Base-by-base conservation (phyloP, 1,140 invertebrate species). In the Drosophila ironensis region DNA sequence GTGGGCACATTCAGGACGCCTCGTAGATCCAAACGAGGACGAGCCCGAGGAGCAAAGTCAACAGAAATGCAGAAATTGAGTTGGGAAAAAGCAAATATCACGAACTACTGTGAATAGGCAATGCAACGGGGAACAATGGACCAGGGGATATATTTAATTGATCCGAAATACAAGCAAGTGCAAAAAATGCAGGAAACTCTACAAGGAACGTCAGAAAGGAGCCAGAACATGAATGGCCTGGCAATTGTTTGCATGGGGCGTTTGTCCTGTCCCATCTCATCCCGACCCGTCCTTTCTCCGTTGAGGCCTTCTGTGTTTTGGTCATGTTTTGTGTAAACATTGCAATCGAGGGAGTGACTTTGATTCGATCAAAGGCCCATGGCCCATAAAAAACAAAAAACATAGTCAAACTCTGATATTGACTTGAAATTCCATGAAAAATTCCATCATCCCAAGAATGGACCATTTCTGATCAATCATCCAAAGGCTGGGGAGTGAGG, bases 151-250 rank as follows among this genome's bases (percentile, higher is more conserved):
- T 48, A 71, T 86, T 84, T 84, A 84, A 84, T 84, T 86, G 78
- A 84, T 82, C 78, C 57, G 76, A 86, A 86, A 86, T 86, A 84
- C 78, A 84, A 84, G 86, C 78, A 84, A 84, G 78, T 84, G 78
- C 78, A 77, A 84, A 82, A 81, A 67, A 51, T 27, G 30, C 11
- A 33, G 2, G 11, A 6, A 14, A 33, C 14, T 12, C 14, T 33
- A 5, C 14, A 33, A 33, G 14, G 30, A 12, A 33, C 14, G n/a
- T n/a, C 16, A 51, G n/a, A n/a, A n/a, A n/a, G n/a, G n/a, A n/a
- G n/a, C n/a, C 7, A 4, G 14, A 16, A 28, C 50, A 38, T 47
- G 42, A 56, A 53, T 53, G 22, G 27, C n/a, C n/a, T 30, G 28
- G 41, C 41, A 20, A 63, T 50, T 61, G 54, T 69, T 69, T 41